Evolutionary conservation across 2,113 vertebrate genomes (phyloP).

Genomic region (Odontesthes bonariensis): DNA sequence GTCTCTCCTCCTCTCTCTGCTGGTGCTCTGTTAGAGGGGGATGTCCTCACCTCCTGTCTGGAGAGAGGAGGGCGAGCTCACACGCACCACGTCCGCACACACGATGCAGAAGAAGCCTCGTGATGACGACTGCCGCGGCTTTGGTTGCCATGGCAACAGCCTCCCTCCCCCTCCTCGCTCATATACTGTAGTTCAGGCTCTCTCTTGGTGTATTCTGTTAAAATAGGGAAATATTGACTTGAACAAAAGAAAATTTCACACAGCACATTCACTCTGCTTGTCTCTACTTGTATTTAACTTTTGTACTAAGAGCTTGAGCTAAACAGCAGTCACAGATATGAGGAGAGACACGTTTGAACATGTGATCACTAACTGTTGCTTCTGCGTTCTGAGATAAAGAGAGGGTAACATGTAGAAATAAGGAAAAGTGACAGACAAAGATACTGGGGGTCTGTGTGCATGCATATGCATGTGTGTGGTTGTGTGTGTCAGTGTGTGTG

Average conservation of each 20-base stretch:
- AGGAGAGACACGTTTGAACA: constrained; percentile 19
- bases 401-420: constrained; percentile 11
- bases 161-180: constrained; percentile 22
- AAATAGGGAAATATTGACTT: constrained; percentile 47
- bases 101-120: constrained; percentile 67
- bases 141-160: constrained; percentile 75
- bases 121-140: constrained; percentile 70
- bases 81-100: constrained; percentile 35
- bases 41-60: constrained; percentile 78
- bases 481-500: background rate
- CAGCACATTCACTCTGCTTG: background rate
- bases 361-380: constrained; percentile 72
- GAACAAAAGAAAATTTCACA: constrained; percentile 4
- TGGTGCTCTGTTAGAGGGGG: constrained; percentile 74
- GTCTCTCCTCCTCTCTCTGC: constrained; percentile 45
- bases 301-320: constrained; percentile 9
- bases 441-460: constrained; percentile 9
- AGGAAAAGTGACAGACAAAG: background rate
- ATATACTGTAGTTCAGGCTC: constrained; percentile 35
- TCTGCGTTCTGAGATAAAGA: constrained; percentile 51
- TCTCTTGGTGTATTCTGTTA: constrained; percentile 41
- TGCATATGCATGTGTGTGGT: background rate
- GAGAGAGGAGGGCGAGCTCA: constrained; percentile 68
- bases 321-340: background rate
- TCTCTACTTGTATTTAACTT: background rate